Evolutionary conservation across 2,888 invertebrate species (phyloP), one percentile per base, ranked within the genome.

Genomic region (Zaprionus bogoriensis): DNA sequence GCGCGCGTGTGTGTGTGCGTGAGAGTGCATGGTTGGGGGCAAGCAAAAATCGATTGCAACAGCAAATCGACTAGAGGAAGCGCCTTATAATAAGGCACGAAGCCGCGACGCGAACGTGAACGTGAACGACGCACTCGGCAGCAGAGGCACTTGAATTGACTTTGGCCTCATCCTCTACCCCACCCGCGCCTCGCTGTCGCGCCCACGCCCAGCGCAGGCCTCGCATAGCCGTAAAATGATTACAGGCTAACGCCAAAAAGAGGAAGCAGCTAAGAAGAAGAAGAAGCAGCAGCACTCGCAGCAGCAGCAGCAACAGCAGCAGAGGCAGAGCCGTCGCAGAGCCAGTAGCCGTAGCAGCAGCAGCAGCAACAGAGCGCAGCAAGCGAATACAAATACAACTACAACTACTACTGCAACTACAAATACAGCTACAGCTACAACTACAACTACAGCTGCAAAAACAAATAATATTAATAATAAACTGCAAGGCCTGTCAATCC

Each of bases 111-210:
- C n/a, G n/a, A n/a, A 67, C 53, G 67, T 42, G 52, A 52, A 58
- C 64, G 61, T 61, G 54, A 74, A 74, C 71, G 41, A 67, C 76
- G 73, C 55, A 52, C 55, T 66, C 67, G 60, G 57, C 51, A 50
- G 39, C 50, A 66, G 60, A 53, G 75, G 66, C 79, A 79, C 81
- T 77, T 81, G 71, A 87, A 82, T 82, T 87, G 83, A 87, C 83
- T 82, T 85, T 87, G 74, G 70, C 46, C 66, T 63, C 54, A 38
- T 38, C 45, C 38, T 17, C 39, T 14, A 39, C 30, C 25, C 36
- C 32, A 23, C 30, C 20, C 36, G 2, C 17, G 23, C 14, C 32
- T 17, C 36, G 6, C 46, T 42, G 42, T 38, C 12, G 5, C 41
- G 41, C 9, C 22, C 20, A 7, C 48, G 19, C 20, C 25, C 44